Percentiles rank a stretch among this genome's conserved stretches.
Conservation (phyloP, 2,113 vertebrate genomes). For the Cyanoramphus novaezelandiae region DNA sequence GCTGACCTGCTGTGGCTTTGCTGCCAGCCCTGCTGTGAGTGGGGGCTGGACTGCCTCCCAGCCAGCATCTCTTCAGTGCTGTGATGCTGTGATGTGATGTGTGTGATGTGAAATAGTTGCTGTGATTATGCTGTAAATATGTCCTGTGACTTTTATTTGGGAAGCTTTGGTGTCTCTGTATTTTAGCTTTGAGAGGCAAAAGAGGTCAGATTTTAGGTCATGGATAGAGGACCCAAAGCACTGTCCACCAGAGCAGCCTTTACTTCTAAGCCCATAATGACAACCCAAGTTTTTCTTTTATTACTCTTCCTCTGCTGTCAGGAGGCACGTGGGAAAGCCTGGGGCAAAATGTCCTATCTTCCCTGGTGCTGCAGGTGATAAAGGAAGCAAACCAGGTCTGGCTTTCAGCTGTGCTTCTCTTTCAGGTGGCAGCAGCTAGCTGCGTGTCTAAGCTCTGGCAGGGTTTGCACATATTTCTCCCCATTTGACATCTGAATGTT, state of each 20-base stretch:
- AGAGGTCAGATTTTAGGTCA: neutral
- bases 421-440: neutral
- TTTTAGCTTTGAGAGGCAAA: neutral
- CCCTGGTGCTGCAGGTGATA: neutral
- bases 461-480: neutral
- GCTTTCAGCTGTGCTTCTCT: neutral
- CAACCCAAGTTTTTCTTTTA: neutral
- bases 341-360: neutral
- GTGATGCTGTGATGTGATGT: neutral
- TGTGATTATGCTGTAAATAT: neutral
- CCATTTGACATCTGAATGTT: conserved; percentile 9
- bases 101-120: neutral
- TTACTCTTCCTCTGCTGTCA: neutral
- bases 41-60: neutral
- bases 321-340: neutral
- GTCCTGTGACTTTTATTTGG: neutral
- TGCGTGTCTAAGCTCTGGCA: neutral
- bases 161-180: neutral
- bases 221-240: neutral
- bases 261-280: neutral
- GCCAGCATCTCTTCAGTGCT: neutral
- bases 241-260: neutral
- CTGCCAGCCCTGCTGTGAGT: neutral
- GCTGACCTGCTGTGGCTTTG: neutral
- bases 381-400: neutral